Evolutionary conservation across 2,888 invertebrate genomes (phyloP).

Genomic region (Acrocyrtus sp.): DNA sequence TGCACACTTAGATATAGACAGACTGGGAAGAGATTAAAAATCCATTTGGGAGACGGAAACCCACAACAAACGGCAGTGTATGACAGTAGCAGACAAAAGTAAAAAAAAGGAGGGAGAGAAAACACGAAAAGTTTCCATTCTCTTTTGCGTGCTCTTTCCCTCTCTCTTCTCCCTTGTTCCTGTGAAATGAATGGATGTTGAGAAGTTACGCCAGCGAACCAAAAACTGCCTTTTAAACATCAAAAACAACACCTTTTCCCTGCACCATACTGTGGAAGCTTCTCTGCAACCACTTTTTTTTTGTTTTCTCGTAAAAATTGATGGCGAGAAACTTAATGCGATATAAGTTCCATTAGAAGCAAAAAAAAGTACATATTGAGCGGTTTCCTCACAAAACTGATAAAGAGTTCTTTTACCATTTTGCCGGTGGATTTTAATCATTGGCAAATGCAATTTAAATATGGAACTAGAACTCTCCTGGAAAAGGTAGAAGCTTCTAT

Average conservation of each 20-base stretch:
- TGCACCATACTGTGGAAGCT: slow-evolving; percentile 25
- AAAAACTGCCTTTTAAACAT: slow-evolving; percentile 27
- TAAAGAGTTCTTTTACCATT: too few species aligned
- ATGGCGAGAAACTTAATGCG: too few species aligned
- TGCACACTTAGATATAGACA: too few species aligned
- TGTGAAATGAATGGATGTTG: too few species aligned
- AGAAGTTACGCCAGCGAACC: neutral
- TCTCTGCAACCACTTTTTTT: neutral
- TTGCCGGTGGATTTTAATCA: too few species aligned
- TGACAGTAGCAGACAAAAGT: slow-evolving; percentile 36
- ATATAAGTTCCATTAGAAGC: too few species aligned
- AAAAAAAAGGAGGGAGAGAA: too few species aligned
- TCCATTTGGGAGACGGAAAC: slow-evolving; percentile 57
- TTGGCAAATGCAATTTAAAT: too few species aligned
- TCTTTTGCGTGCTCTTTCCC: slow-evolving; percentile 1
- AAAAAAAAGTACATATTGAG: too few species aligned
- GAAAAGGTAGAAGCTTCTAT: too few species aligned
- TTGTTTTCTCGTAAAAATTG: slow-evolving; percentile 1
- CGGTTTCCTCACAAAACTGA: too few species aligned
- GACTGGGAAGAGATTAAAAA: slow-evolving; percentile 61
- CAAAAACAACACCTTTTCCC: slow-evolving; percentile 13
- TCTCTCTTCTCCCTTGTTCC: neutral
- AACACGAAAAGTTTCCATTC: slow-evolving; percentile 21
- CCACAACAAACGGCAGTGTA: slow-evolving; percentile 55
- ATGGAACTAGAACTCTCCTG: too few species aligned